A percentile compares a stretch with the other conserved stretches of the same genome.
Conservation (phyloP, 2,113 vertebrate species). For the Nanorana parkeri region DNA sequence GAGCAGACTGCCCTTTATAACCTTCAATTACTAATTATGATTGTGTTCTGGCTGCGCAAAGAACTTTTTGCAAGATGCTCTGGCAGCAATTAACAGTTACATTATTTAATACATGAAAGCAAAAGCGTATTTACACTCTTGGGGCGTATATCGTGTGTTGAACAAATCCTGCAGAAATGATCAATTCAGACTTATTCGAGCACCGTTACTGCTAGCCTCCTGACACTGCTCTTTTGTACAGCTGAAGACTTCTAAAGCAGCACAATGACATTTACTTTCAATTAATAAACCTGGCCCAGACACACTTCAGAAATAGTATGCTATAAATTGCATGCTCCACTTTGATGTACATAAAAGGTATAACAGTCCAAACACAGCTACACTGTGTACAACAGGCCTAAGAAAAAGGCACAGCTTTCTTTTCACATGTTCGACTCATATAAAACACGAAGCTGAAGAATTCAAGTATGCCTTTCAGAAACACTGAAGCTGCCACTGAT, state of each 20-base stretch:
- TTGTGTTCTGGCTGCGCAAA: slow-evolving; percentile 38
- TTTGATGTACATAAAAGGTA: not conserved
- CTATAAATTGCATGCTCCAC: slow-evolving; percentile 6
- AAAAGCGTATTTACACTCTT: slow-evolving; percentile 56
- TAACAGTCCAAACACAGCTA: not conserved
- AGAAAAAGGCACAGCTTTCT: not conserved
- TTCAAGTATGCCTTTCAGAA: no score
- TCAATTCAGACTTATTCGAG: slow-evolving; percentile 46
- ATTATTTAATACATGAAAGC: slow-evolving; percentile 55
- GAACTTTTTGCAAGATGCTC: slow-evolving; percentile 38
- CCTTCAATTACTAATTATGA: slow-evolving; percentile 57
- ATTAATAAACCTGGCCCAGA: slow-evolving; percentile 28
- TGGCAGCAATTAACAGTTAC: slow-evolving; percentile 57
- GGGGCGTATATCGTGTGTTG: slow-evolving; percentile 39
- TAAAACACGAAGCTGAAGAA: no score
- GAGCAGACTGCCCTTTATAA: slow-evolving; percentile 45
- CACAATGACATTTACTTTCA: slow-evolving; percentile 19
- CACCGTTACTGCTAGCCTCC: slow-evolving; percentile 31
- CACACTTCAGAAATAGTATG: slow-evolving; percentile 18
- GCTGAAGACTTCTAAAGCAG: slow-evolving; percentile 27
- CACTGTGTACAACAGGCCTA: not conserved
- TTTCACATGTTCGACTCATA: not conserved
- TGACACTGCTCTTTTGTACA: slow-evolving; percentile 32
- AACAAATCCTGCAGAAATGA: slow-evolving; percentile 54
- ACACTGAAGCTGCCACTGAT: no score